Percentiles rank a stretch among this genome's conserved stretches.
Evolutionary conservation across 1,140 invertebrate genomes (phyloP).

Genomic region (Caerostris extrusa): DNA sequence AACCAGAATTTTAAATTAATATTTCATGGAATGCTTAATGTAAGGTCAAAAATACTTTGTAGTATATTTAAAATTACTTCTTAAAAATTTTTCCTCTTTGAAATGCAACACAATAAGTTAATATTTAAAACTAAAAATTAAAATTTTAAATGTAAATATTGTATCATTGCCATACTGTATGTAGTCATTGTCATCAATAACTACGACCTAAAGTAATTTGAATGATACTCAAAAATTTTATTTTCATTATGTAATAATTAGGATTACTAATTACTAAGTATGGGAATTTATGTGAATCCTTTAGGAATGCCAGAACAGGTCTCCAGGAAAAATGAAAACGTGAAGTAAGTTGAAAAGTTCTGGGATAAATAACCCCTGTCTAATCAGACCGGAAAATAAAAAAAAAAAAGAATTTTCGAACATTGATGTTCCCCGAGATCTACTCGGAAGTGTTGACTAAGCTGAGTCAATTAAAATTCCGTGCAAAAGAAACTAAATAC

Average conservation of each 20-base stretch:
- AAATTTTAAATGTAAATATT: too few relatives aligned
- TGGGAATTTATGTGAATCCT: neutral
- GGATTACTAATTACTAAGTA: too few relatives aligned
- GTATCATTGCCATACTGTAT: too few relatives aligned
- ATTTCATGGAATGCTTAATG: too few relatives aligned
- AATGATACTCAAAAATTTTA: neutral
- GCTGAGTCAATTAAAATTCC: slow-evolving; percentile 5
- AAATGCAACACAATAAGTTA: too few relatives aligned
- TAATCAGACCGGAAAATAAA: neutral
- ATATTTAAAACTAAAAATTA: too few relatives aligned
- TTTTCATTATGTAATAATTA: too few relatives aligned
- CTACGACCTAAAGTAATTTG: neutral
- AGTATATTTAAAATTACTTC: too few relatives aligned
- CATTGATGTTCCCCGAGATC: neutral
- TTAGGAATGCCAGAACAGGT: neutral
- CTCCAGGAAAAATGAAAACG: neutral
- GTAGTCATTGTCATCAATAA: too few relatives aligned
- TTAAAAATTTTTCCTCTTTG: too few relatives aligned
- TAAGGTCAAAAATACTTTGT: too few relatives aligned
- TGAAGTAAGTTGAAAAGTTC: neutral
- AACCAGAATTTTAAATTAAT: too few relatives aligned
- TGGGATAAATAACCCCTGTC: neutral
- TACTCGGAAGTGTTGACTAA: neutral
- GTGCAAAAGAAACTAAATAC: slow-evolving; percentile 13
- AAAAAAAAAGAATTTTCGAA: neutral